Base-by-base conservation (phyloP, 35 echinoderm and acorn worm species). In the Heliocidaris erythrogramma region DNA sequence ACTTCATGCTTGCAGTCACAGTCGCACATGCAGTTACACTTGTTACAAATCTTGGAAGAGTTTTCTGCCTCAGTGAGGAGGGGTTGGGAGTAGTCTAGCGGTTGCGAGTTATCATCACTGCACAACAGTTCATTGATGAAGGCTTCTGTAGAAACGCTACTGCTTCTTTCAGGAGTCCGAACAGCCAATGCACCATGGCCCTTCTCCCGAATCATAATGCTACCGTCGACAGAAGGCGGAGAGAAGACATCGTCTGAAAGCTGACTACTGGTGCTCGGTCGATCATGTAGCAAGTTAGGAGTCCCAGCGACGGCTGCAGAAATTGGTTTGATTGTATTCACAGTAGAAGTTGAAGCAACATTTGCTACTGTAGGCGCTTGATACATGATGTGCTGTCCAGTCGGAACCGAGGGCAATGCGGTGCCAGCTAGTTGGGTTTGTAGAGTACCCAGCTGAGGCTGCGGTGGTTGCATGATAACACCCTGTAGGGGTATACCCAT, bases 111-210 rank as follows among this genome's bases (percentile, higher is more conserved):
- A 2, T 92, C 49, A 2, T 92, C 49, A 29, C 91, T 59, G 91
- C 48, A 30, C 91, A 92, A 92, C 48, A 92, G 47, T 59, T 92
- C 91, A 92, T 92, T 48, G 31, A 92, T 32, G 48, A 92, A 92
- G 49, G 49, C 91, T 30, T 92, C 91, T n/a, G 91, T 92, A 13
- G 91, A 92, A 59, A 14, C 17, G 11, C 91, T 92, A 48, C n/a
- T 92, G 91, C 91, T 92, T 27, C 91, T 32, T 18, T 17, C 14
- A 5, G 47, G 91, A 30, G 31, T 13, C 48, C 31, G 29, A 18
- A 48, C 91, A 8, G 14, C 47, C 4, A 48, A n/a, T 48, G 2
- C 48, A 10, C 27, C 91, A 21, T 48, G 29, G 91, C 21, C 21
- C 49, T 92, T 59, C 11, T 59, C 50, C n/a, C 17, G 47, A 30